phyloP scores from a whole-genome alignment of 2,797 vertebrate species.

The Tauraco hartlaubi region DNA sequence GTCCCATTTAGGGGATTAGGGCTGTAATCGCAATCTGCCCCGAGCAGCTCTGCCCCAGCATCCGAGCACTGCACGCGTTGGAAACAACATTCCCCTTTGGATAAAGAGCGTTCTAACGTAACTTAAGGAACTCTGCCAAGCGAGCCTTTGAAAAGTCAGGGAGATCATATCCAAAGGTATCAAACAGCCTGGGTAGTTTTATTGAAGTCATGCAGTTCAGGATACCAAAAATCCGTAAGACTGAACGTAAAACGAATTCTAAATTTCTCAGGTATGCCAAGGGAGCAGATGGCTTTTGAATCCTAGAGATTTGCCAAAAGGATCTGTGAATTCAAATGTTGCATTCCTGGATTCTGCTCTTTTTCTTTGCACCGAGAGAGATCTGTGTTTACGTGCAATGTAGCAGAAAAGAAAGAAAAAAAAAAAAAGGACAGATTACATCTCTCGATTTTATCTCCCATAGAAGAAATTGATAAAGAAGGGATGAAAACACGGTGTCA shows the following conservation, averaged over 20 bases:
- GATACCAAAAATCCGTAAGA: not conserved
- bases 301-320: not conserved
- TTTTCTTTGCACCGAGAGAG: not conserved
- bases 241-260: not conserved
- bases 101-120: not conserved
- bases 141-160: not conserved
- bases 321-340: not conserved
- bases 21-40: constrained; percentile 62
- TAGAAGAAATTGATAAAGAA: not conserved
- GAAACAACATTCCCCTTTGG: not conserved
- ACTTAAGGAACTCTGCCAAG: not conserved
- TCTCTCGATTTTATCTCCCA: not conserved
- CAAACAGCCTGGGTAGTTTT: not conserved
- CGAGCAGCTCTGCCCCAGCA: not conserved
- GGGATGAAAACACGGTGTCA: not conserved
- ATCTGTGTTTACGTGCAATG: not conserved
- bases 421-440: not conserved
- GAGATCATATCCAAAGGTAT: not conserved
- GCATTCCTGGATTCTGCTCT: not conserved
- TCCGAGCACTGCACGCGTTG: not conserved
- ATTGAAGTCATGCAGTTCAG: not conserved
- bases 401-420: not conserved
- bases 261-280: constrained; percentile 14
- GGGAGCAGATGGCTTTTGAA: constrained; percentile 28
- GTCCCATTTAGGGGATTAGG: constrained; percentile 70